These are phyloP conservation scores for Semaprochilodus insignis DNA, from an alignment of 2,797 vertebrate species.

Conservation along the genomic window DNA sequence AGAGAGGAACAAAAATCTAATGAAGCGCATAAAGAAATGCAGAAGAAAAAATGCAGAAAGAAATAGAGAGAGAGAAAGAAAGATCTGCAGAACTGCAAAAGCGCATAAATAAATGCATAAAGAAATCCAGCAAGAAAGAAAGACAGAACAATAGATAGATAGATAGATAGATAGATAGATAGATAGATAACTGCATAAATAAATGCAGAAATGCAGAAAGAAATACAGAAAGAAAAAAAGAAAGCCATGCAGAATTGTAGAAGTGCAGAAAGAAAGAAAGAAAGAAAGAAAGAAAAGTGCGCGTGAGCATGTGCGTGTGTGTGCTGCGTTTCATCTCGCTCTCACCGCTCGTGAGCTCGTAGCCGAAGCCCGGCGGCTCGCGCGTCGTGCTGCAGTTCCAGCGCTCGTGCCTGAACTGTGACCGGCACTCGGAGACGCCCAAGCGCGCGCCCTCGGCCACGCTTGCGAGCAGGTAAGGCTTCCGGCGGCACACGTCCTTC, in stretches of 20 bases:
- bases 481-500: constrained; percentile 87
- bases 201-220: too few species aligned
- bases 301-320: background rate
- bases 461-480: constrained; percentile 86
- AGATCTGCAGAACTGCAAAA: too few species aligned
- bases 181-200: too few species aligned
- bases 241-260: background rate
- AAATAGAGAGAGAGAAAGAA: too few species aligned
- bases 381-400: constrained; percentile 88
- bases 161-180: too few species aligned
- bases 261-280: background rate
- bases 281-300: background rate
- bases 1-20: background rate
- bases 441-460: constrained; percentile 88
- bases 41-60: too few species aligned
- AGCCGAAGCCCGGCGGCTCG: constrained; percentile 78
- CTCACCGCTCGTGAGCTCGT: constrained; percentile 89
- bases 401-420: constrained; percentile 91
- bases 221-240: background rate
- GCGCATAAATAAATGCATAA: too few species aligned
- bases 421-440: constrained; percentile 88
- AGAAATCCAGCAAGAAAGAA: background rate
- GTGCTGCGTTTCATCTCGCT: constrained; percentile 10
- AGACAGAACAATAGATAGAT: background rate
- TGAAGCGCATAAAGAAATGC: too few species aligned